Percentiles rank a stretch among this genome's conserved stretches.
phyloP scores from a whole-genome alignment of 2,113 vertebrate genomes.

The Scomber colias region DNA sequence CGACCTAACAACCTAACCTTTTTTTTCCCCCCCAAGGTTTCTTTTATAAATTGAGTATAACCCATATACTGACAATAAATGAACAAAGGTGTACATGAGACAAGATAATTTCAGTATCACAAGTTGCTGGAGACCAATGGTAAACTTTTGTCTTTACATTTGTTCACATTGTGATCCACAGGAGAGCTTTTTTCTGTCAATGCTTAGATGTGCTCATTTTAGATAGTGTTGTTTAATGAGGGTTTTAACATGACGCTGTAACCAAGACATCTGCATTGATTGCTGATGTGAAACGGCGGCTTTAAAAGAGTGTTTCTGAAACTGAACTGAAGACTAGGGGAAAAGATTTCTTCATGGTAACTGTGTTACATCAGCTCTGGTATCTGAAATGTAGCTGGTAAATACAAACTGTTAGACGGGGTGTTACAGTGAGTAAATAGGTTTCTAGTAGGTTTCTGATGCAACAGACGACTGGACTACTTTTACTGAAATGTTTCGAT shows the following conservation, averaged over 20 bases:
- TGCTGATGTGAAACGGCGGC: too few relatives aligned
- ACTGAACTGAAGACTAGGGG: too few relatives aligned
- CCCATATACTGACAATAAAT: background rate
- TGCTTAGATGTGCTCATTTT: too few relatives aligned
- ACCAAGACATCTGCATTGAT: too few relatives aligned
- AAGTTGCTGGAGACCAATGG: background rate
- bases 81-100: conserved; percentile 19
- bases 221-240: too few relatives aligned
- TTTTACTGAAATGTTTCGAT: background rate
- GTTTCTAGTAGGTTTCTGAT: background rate
- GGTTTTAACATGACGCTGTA: too few relatives aligned
- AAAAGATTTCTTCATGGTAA: too few relatives aligned
- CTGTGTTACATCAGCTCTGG: too few relatives aligned
- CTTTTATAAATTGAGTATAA: conserved; percentile 6
- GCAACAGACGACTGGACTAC: background rate
- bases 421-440: background rate
- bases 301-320: too few relatives aligned
- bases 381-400: too few relatives aligned
- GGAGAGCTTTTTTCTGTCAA: background rate
- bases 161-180: background rate
- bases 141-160: background rate
- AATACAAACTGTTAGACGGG: too few relatives aligned
- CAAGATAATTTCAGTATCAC: background rate
- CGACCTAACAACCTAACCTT: background rate
- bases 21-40: background rate